Percentiles rank a stretch among this genome's conserved stretches.
Evolutionary conservation across 2,113 vertebrate species (phyloP).

Genomic region (Rhynchomys soricoides): DNA sequence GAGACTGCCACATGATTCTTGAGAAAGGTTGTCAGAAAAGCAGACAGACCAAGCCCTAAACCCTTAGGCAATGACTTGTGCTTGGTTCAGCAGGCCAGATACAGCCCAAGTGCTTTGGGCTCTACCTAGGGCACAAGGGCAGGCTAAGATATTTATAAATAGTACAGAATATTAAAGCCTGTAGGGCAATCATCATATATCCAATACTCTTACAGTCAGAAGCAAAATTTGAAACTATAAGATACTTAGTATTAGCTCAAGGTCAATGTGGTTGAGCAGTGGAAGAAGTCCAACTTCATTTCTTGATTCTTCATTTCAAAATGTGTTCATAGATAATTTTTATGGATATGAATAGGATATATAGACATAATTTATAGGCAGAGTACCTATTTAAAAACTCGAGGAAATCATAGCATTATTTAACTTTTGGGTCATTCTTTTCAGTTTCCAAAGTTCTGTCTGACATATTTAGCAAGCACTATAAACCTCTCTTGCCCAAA

Average conservation of each 20-base stretch:
- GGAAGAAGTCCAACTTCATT: neutral
- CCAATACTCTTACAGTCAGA: neutral
- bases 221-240: neutral
- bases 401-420: neutral
- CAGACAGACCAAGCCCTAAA: neutral
- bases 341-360: neutral
- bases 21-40: constrained; percentile 49
- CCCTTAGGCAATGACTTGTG: neutral
- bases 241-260: neutral
- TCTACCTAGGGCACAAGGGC: neutral
- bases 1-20: constrained; percentile 72
- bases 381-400: neutral
- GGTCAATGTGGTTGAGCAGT: neutral
- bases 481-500: neutral
- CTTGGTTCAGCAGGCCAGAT: neutral
- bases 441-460: neutral
- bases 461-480: neutral
- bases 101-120: neutral
- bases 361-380: neutral
- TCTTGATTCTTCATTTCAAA: neutral
- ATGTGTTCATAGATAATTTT: neutral
- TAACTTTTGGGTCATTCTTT: neutral
- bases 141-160: constrained; percentile 24
- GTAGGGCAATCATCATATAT: neutral
- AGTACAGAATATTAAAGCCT: neutral